These are phyloP conservation scores for Apodemus agrarius DNA, from an alignment of 2,797 vertebrate genomes.

Conservation along the genomic window DNA sequence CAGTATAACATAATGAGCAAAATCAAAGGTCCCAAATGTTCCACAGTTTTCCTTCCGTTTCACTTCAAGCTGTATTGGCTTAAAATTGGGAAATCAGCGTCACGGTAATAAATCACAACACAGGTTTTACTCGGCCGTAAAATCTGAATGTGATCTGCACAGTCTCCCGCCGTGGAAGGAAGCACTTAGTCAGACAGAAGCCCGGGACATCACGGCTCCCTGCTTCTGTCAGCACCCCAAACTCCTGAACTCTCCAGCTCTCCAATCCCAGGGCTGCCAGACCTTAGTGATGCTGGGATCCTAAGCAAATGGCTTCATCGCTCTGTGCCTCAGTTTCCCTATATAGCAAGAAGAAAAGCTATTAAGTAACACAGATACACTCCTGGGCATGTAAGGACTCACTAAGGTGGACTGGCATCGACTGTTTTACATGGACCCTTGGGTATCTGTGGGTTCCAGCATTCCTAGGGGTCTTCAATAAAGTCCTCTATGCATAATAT, in stretches of 20 bases:
- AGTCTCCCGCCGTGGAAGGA: conserved; percentile 59
- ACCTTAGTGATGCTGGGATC: neutral
- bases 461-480: neutral
- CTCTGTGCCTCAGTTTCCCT: conserved; percentile 23
- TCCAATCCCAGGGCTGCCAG: neutral
- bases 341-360: neutral
- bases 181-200: conserved; percentile 54
- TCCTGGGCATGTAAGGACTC: neutral
- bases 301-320: neutral
- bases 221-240: conserved; percentile 47
- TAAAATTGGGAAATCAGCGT: conserved; percentile 75
- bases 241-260: neutral
- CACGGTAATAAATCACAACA: conserved; percentile 76
- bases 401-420: neutral
- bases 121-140: conserved; percentile 74
- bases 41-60: conserved; percentile 65
- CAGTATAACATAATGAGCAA: neutral
- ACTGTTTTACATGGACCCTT: neutral
- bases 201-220: conserved; percentile 32
- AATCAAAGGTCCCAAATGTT: conserved; percentile 48
- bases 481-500: neutral
- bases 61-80: conserved; percentile 71
- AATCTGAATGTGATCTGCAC: conserved; percentile 73
- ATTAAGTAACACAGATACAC: neutral
- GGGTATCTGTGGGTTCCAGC: neutral